phyloP scores from a whole-genome alignment of 2,113 vertebrate species.

The Onychostruthus taczanowskii region DNA sequence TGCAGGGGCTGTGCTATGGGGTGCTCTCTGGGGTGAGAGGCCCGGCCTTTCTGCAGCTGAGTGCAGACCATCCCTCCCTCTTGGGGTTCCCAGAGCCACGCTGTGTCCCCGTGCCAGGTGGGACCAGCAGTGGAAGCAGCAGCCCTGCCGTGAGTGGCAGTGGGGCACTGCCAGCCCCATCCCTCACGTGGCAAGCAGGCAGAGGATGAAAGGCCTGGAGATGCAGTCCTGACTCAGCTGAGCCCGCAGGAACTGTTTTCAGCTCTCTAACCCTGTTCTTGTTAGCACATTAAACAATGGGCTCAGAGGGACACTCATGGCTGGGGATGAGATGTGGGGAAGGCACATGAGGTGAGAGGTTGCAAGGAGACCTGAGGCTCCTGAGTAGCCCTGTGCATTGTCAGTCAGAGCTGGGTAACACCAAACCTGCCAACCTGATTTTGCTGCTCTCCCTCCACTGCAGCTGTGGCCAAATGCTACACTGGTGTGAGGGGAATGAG shows the following conservation, averaged over 20 bases:
- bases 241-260: neutral
- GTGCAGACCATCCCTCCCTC: rapidly evolving
- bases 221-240: rapidly evolving
- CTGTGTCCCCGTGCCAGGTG: rapidly evolving
- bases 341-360: no score
- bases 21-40: neutral
- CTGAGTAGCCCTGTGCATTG: neutral
- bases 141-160: neutral
- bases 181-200: neutral
- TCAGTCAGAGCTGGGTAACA: neutral
- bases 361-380: neutral
- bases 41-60: neutral
- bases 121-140: neutral
- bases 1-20: neutral
- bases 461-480: neutral
- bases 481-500: neutral
- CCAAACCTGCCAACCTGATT: no score
- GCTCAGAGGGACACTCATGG: rapidly evolving
- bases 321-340: neutral
- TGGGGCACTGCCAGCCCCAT: neutral
- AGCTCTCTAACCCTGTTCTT: neutral
- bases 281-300: neutral
- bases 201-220: neutral
- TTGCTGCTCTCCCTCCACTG: neutral
- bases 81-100: rapidly evolving